These are phyloP conservation scores for Dipodomys spectabilis DNA, from an alignment of 2,113 vertebrate genomes.

Conservation along the genomic window DNA sequence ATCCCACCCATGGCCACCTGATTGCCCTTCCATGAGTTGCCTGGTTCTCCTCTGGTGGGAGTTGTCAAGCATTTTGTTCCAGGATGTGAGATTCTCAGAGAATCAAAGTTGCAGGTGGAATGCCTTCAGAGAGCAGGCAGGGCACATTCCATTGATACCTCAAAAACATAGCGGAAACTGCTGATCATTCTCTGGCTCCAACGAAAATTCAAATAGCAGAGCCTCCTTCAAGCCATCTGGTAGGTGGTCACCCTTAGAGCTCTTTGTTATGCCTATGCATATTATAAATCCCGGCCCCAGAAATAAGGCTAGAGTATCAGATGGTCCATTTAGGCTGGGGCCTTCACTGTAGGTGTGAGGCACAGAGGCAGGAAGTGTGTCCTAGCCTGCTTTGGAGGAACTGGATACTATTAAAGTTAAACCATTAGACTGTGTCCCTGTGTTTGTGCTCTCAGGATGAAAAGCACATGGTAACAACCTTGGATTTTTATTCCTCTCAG, in stretches of 20 bases:
- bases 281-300: not conserved
- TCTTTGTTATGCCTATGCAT: not conserved
- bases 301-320: not conserved
- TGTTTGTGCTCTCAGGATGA: not conserved
- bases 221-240: not conserved
- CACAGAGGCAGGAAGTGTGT: not conserved
- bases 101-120: not conserved
- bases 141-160: slow-evolving; percentile 26
- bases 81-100: slow-evolving; percentile 11
- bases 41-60: not conserved
- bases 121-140: not conserved
- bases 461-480: not conserved
- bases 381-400: not conserved
- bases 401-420: not conserved
- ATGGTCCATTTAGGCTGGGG: not conserved
- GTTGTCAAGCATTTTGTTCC: not conserved
- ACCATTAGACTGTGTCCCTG: no score
- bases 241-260: not conserved
- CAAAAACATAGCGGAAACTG: slow-evolving; percentile 22
- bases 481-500: not conserved
- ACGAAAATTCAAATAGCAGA: not conserved
- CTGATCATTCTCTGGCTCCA: not conserved
- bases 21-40: not conserved
- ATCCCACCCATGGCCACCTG: not conserved
- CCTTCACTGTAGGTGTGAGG: not conserved